Conservation (phyloP, 2,113 vertebrate species). For the Oxygymnocypris stewartii region DNA sequence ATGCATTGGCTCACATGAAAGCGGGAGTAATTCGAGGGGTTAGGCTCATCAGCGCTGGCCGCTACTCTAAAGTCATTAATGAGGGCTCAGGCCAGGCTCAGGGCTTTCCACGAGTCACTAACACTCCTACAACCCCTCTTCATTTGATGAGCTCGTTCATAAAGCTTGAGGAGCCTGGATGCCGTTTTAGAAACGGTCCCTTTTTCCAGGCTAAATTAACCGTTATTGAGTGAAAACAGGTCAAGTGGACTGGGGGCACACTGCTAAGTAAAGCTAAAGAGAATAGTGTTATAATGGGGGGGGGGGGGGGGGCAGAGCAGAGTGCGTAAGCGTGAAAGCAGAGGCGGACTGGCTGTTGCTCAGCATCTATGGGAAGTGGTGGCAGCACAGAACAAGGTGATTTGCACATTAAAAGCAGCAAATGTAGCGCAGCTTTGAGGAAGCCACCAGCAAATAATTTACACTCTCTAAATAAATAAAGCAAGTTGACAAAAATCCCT, state of each 20-base stretch:
- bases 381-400: neutral
- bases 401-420: constrained; percentile 56
- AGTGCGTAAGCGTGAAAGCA: constrained; percentile 26
- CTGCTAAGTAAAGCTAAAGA: constrained; percentile 51
- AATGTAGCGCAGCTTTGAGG: constrained; percentile 54
- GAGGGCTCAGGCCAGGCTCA: constrained; percentile 44
- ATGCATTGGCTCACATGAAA: neutral
- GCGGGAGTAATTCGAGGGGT: constrained; percentile 42
- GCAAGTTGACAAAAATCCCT: constrained; percentile 36
- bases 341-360: constrained; percentile 5
- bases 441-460: constrained; percentile 54
- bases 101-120: constrained; percentile 29
- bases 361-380: constrained; percentile 12
- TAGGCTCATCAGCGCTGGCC: constrained; percentile 43
- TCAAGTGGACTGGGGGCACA: constrained; percentile 60
- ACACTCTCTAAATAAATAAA: constrained; percentile 56
- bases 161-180: constrained; percentile 21
- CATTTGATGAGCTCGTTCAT: constrained; percentile 59
- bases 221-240: constrained; percentile 56
- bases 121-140: constrained; percentile 36
- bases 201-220: constrained; percentile 50
- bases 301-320: neutral
- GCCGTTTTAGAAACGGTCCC: constrained; percentile 39
- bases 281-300: constrained; percentile 4
- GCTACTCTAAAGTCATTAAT: constrained; percentile 44